phyloP scores from a whole-genome alignment of 2,888 invertebrate genomes.

The Mythimna lalbum region DNA sequence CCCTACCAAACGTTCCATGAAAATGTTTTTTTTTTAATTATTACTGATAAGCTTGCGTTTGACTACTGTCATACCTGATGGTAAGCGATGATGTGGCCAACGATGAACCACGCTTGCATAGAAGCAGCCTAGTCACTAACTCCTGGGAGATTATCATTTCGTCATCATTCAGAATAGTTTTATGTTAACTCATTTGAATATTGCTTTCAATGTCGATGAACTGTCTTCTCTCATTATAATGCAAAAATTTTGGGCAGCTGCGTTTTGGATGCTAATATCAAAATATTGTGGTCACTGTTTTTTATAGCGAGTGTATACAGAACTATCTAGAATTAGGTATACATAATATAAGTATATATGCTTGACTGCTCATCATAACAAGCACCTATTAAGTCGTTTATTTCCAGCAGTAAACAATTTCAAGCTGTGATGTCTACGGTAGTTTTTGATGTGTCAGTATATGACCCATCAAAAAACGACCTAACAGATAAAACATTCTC shows the following conservation, averaged over 20 bases:
- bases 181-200: neutral
- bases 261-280: neutral
- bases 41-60: no score
- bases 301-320: neutral
- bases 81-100: no score
- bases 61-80: no score
- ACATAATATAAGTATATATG: no score
- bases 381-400: neutral
- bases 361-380: neutral
- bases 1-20: no score
- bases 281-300: neutral
- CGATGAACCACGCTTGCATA: no score
- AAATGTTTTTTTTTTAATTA: no score
- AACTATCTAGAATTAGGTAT: neutral
- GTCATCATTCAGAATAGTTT: neutral
- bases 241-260: conserved; percentile 1
- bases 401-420: no score
- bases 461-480: conserved; percentile 21
- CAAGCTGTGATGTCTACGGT: no score
- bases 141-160: neutral
- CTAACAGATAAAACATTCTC: conserved; percentile 6
- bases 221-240: neutral
- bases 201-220: conserved; percentile 5
- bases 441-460: neutral
- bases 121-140: no score